Evolutionary conservation across 2,113 vertebrate species (phyloP).

Genomic region (cat (Felis catus)): DNA sequence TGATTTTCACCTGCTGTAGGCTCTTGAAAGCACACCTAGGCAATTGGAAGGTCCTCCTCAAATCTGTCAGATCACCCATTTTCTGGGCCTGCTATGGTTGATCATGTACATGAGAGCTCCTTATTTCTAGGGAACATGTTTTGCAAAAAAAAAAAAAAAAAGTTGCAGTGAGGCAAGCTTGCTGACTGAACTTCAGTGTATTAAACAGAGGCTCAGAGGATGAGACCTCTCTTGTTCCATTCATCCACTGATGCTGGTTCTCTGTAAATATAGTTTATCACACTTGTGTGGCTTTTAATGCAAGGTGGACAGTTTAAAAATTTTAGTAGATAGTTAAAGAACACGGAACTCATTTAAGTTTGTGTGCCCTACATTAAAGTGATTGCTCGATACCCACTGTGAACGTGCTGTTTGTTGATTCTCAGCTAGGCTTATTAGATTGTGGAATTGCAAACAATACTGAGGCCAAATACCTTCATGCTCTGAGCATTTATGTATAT

Average conservation of each 20-base stretch:
- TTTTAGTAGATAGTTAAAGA: background rate
- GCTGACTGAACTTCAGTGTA: background rate
- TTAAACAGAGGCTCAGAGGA: background rate
- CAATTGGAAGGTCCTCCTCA: background rate
- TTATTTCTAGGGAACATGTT: background rate
- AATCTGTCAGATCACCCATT: background rate
- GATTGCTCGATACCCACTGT: background rate
- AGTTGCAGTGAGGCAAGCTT: background rate
- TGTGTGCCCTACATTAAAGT: background rate
- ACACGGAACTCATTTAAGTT: background rate
- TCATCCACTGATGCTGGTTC: background rate
- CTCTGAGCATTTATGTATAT: constrained; percentile 26
- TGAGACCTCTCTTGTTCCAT: background rate
- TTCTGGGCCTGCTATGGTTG: background rate
- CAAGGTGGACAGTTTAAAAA: background rate
- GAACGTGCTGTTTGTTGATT: background rate
- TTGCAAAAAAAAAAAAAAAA: background rate
- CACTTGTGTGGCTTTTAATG: background rate
- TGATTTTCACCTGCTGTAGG: background rate
- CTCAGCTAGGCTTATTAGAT: background rate
- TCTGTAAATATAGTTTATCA: background rate
- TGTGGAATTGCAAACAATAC: background rate
- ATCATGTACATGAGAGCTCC: background rate
- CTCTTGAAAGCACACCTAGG: background rate
- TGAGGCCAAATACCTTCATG: background rate